phyloP scores from a whole-genome alignment of 2,888 invertebrate species.

The Ptilodon capucinus region DNA sequence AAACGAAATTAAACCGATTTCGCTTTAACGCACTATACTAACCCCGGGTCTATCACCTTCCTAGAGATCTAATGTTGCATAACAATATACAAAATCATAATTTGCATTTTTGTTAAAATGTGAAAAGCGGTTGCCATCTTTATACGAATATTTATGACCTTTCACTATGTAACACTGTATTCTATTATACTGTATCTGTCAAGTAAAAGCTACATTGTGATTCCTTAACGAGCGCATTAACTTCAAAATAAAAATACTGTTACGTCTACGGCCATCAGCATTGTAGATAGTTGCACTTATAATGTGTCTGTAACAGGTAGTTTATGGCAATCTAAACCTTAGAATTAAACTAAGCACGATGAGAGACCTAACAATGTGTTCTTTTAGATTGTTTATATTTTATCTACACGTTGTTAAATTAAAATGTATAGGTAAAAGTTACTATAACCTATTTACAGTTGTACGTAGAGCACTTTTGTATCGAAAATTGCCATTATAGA shows the following conservation, averaged over 20 bases:
- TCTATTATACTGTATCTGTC: constrained; percentile 15
- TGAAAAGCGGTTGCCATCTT: constrained; percentile 8
- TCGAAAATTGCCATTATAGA: too few relatives aligned
- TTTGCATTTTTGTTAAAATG: constrained; percentile 12
- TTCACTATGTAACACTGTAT: constrained; percentile 25
- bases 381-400: too few relatives aligned
- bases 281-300: constrained; percentile 13
- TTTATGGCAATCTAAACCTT: background rate
- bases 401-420: too few relatives aligned
- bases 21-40: background rate
- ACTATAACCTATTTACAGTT: too few relatives aligned
- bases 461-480: too few relatives aligned
- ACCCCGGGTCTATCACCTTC: background rate
- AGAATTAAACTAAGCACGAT: background rate
- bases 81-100: constrained; percentile 11
- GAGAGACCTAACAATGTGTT: too few relatives aligned
- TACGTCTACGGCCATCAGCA: constrained; percentile 17
- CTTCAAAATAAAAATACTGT: constrained; percentile 2
- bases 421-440: too few relatives aligned
- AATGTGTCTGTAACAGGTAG: background rate
- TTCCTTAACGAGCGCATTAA: constrained; percentile 11
- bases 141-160: constrained; percentile 25
- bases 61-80: constrained; percentile 8
- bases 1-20: background rate
- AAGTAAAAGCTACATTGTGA: constrained; percentile 26